Evolutionary conservation across 2,113 vertebrate genomes (phyloP), one percentile per base, ranked within the genome.

Genomic region (Nibea albiflora): DNA sequence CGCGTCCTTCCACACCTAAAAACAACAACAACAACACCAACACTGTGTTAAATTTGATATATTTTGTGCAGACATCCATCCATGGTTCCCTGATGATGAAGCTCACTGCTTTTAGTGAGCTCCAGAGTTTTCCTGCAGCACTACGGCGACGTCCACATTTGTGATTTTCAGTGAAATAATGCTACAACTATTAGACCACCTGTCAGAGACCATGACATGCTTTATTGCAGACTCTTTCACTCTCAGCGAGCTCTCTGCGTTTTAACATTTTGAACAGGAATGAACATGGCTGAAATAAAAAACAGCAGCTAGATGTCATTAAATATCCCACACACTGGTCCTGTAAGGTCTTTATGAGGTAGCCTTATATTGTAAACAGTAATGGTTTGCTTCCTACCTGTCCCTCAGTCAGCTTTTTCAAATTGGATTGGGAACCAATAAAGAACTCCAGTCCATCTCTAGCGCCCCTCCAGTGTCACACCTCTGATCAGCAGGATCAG

Each of bases 1-100:
- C 62, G 97, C 98, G 58, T 98, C 97, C 81, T 96, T 98, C 98
- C 98, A 99, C 70, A 98, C 96, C 98, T 99, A 73, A 69, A 19
- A n/a, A n/a, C n/a, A n/a, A n/a, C n/a, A n/a, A 80, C 7, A 35
- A 35, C n/a, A 56, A 78, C 31, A 35, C 12, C 14, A 66, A 28
- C 15, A 49, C 1, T n/a, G n/a, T 26, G 14, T 31, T 26, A 9
- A 63, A 26, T 26, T 2, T 26, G 24, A 26, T 26, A 26, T 26
- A 26, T 26, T 26, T 26, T 26, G 24, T 26, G 24, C 24, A 26
- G 24, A 26, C 24, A 26, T 26, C 24, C 24, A 26, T 26, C 24
- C 24, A 26, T 26, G 24, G 24, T 26, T 26, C 24, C 24, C 24
- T 26, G 24, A 26, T 26, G 24, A 26, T 26, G 24, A 26, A 26